Evolutionary conservation across 2,888 invertebrate species (phyloP).

Genomic region (Epinotia brunnichana): DNA sequence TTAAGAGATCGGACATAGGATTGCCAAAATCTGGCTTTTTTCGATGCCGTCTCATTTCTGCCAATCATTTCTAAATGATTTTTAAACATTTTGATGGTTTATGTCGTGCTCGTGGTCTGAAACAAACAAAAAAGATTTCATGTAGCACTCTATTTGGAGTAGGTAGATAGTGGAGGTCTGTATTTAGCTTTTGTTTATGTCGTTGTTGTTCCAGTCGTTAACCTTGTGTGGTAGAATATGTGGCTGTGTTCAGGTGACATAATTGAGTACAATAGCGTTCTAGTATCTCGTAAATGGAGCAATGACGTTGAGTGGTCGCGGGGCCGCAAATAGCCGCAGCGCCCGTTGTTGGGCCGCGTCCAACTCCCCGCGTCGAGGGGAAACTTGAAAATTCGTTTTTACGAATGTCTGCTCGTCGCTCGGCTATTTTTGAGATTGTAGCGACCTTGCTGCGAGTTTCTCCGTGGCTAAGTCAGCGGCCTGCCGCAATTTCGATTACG

Average conservation of each 20-base stretch:
- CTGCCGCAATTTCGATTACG: conserved; percentile 70
- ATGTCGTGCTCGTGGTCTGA: conserved; percentile 91
- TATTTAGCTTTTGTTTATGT: conserved; percentile 10
- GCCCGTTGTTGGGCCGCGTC: conserved; percentile 72
- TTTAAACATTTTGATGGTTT: conserved; percentile 92
- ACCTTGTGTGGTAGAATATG: conserved; percentile 63
- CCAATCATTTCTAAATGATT: conserved; percentile 97
- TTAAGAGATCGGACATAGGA: conserved; percentile 96
- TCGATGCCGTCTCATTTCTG: conserved; percentile 95
- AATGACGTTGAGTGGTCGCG: conserved; percentile 76
- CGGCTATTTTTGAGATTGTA: conserved; percentile 75
- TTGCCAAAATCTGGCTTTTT: conserved; percentile 97
- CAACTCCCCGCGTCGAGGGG: conserved; percentile 67
- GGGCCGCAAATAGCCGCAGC: conserved; percentile 75
- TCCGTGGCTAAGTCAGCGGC: conserved; percentile 68
- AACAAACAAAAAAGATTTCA: conserved; percentile 56
- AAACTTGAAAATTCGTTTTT: conserved; percentile 79
- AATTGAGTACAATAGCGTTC: conserved; percentile 73
- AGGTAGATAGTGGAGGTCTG: too few relatives aligned
- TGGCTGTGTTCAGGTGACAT: conserved; percentile 73
- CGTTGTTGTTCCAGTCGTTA: conserved; percentile 50
- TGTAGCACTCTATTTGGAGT: conserved; percentile 20
- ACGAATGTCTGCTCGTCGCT: conserved; percentile 76
- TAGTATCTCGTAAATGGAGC: conserved; percentile 77
- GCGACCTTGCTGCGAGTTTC: conserved; percentile 76